Evolutionary conservation across 2,888 invertebrate species (phyloP).

Genomic region (Melitaea athalia): DNA sequence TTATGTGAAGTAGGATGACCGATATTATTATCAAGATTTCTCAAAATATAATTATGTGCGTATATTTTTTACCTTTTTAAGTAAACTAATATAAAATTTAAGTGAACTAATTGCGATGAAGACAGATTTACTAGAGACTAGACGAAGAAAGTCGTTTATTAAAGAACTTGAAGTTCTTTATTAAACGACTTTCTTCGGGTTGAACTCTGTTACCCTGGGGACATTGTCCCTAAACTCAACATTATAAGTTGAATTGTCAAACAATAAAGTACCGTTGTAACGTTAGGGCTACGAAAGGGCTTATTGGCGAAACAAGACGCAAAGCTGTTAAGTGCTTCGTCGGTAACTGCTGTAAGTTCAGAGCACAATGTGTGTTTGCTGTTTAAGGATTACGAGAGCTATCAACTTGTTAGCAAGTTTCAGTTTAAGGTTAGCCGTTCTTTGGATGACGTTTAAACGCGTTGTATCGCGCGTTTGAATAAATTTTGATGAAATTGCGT

Average conservation of each 20-base stretch:
- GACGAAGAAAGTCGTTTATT: too few species aligned
- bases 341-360: constrained; percentile 9
- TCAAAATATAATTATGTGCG: too few species aligned
- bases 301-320: constrained; percentile 15
- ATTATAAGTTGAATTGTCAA: constrained; percentile 9
- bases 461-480: not conserved
- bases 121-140: too few species aligned
- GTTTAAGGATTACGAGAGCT: constrained; percentile 7
- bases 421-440: not conserved
- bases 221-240: not conserved
- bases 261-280: constrained; percentile 18
- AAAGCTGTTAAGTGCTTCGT: constrained; percentile 21
- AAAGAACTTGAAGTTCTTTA: too few species aligned
- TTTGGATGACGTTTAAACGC: not conserved
- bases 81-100: too few species aligned
- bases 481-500: too few species aligned
- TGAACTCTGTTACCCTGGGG: not conserved
- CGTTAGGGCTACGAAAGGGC: constrained; percentile 10
- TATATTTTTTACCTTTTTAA: too few species aligned
- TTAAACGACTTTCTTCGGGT: not conserved
- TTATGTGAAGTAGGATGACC: too few species aligned
- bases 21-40: too few species aligned
- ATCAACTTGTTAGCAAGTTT: constrained; percentile 11
- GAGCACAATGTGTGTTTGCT: constrained; percentile 7
- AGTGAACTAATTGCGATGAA: too few species aligned